A percentile compares a stretch with the other conserved stretches of the same genome.
phyloP scores from a whole-genome alignment of 2,888 invertebrate genomes.

The Rhogogaster chlorosoma region DNA sequence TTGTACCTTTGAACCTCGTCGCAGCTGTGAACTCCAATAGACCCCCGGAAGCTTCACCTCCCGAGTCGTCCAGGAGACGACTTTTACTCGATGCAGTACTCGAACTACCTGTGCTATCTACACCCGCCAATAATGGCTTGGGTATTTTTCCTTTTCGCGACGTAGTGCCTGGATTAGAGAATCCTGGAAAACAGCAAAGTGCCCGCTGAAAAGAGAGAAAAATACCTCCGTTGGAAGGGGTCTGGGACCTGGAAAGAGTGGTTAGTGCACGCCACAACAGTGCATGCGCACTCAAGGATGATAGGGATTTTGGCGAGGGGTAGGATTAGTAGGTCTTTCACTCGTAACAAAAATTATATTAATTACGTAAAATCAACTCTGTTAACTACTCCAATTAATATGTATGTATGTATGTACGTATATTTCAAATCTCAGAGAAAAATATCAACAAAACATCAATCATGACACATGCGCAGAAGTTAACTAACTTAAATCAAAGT shows the following conservation, averaged over 20 bases:
- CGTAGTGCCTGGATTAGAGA: conserved; percentile 88
- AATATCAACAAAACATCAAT: conserved; percentile 48
- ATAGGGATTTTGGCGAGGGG: conserved; percentile 53
- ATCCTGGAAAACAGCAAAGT: conserved; percentile 92
- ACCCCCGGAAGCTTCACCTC: conserved; percentile 68
- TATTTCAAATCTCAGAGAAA: conserved; percentile 35
- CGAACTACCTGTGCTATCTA: conserved; percentile 77
- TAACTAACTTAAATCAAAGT: conserved; percentile 18
- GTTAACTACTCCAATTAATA: conserved; percentile 55
- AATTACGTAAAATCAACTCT: conserved; percentile 61
- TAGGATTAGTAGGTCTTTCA: conserved; percentile 62
- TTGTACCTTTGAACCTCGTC: conserved; percentile 67
- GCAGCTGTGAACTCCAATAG: conserved; percentile 76
- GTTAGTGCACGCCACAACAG: conserved; percentile 80
- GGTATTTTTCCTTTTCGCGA: conserved; percentile 88
- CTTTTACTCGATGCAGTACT: conserved; percentile 75
- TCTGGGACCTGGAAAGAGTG: conserved; percentile 70
- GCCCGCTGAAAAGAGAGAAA: conserved; percentile 87
- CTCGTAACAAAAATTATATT: conserved; percentile 58
- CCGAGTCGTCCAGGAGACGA: conserved; percentile 73
- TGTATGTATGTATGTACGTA: conserved; percentile 3
- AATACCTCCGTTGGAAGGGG: conserved; percentile 76
- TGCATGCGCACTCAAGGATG: conserved; percentile 75
- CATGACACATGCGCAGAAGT: conserved; percentile 52
- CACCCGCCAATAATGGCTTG: conserved; percentile 87